Conservation (phyloP, 1,140 invertebrate genomes). For the Phymorhynchus buccinoides region DNA sequence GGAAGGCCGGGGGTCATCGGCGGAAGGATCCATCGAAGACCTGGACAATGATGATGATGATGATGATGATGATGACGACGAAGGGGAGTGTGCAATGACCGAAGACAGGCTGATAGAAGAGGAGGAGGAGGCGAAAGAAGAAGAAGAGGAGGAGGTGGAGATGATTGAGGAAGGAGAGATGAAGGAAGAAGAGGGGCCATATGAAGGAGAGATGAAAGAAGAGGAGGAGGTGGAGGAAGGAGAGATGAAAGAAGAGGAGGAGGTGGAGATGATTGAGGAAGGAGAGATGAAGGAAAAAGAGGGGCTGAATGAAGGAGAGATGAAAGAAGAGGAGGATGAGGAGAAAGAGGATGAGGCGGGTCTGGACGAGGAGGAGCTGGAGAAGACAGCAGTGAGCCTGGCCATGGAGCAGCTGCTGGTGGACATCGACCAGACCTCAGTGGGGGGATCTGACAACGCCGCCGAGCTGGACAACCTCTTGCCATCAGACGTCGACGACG, state of each 20-base stretch:
- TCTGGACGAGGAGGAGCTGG: constrained; percentile 55
- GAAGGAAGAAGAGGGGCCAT: no score
- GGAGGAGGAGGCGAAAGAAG: no score
- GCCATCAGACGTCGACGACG: constrained; percentile 6
- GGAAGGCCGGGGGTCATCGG: neutral
- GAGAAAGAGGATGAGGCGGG: constrained; percentile 50
- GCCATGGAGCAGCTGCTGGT: constrained; percentile 62
- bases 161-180: no score
- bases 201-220: constrained; percentile 21
- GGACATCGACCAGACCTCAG: constrained; percentile 69
- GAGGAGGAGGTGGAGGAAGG: constrained; percentile 64
- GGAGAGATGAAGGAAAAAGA: constrained; percentile 60
- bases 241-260: constrained; percentile 76
- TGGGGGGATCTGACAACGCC: constrained; percentile 50
- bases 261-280: constrained; percentile 32
- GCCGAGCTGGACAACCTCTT: constrained; percentile 20
- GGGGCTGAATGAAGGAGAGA: constrained; percentile 75
- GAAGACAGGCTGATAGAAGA: constrained; percentile 66
- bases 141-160: no score
- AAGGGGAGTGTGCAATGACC: constrained; percentile 6
- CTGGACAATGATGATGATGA: constrained; percentile 44
- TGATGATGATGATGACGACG: no score
- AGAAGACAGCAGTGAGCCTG: constrained; percentile 68
- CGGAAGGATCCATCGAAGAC: constrained; percentile 41
- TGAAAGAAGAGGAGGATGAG: constrained; percentile 46